Conservation (phyloP, 2,888 invertebrate species). For the Salticus scenicus region DNA sequence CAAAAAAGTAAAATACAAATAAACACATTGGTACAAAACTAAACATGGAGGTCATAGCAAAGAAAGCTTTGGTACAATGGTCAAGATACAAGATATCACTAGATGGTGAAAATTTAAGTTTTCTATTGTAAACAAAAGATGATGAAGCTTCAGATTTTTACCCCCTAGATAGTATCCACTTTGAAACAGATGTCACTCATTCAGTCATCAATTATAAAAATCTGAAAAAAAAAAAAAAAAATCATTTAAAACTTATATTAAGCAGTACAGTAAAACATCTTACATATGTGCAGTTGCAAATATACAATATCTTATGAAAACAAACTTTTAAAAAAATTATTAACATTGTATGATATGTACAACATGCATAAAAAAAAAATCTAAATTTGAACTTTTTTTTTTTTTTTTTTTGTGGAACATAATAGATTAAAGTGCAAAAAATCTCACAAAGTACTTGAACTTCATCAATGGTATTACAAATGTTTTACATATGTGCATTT, state of each 20-base stretch:
- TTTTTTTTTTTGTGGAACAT: too few species aligned
- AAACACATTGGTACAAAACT: slow-evolving; percentile 38
- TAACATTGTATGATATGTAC: too few species aligned
- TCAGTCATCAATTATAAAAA: slow-evolving; percentile 38
- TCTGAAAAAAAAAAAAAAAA: slow-evolving; percentile 34
- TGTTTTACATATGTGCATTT: too few species aligned
- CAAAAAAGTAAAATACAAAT: slow-evolving; percentile 50
- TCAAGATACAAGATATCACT: slow-evolving; percentile 39
- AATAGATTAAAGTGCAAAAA: too few species aligned
- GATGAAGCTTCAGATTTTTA: neutral
- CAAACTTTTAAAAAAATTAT: too few species aligned
- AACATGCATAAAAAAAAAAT: too few species aligned
- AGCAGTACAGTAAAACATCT: too few species aligned
- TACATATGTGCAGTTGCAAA: too few species aligned
- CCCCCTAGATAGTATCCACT: neutral
- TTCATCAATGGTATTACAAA: too few species aligned
- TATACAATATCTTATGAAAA: too few species aligned
- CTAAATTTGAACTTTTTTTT: too few species aligned
- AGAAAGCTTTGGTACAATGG: slow-evolving; percentile 68
- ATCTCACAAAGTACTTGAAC: too few species aligned
- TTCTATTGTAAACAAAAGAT: neutral
- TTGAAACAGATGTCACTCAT: neutral
- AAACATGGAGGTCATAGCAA: slow-evolving; percentile 59
- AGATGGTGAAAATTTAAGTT: slow-evolving; percentile 34
- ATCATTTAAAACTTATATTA: neutral